A percentile compares a stretch with the other conserved stretches of the same genome.
These are phyloP conservation scores for Odontomachus brunneus DNA, from an alignment of 1,140 invertebrate genomes.

Conservation along the genomic window DNA sequence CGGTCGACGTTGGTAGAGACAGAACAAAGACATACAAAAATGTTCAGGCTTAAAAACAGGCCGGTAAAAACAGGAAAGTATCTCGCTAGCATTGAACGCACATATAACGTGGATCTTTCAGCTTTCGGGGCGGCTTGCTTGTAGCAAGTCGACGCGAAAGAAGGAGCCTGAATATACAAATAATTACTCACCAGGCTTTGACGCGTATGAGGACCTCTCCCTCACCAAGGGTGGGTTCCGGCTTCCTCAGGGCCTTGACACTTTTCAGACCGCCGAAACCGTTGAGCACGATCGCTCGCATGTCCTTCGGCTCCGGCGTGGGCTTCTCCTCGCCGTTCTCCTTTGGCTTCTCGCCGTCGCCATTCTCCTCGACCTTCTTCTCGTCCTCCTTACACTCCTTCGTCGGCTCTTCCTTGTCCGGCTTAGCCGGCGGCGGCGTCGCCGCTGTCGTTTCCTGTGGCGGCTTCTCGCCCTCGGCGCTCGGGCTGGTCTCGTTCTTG, in stretches of 20 bases:
- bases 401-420: slow-evolving; percentile 73
- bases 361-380: slow-evolving; percentile 85
- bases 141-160: not conserved
- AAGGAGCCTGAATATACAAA: not conserved
- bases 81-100: too few relatives aligned
- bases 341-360: slow-evolving; percentile 83
- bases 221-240: slow-evolving; percentile 90
- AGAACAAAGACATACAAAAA: too few relatives aligned
- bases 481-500: slow-evolving; percentile 82
- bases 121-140: too few relatives aligned
- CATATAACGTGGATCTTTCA: too few relatives aligned
- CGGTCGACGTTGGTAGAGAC: too few relatives aligned
- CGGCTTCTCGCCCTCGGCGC: slow-evolving; percentile 76
- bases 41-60: too few relatives aligned
- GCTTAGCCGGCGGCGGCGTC: slow-evolving; percentile 72
- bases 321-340: slow-evolving; percentile 87
- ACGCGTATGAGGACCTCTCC: slow-evolving; percentile 94
- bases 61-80: too few relatives aligned
- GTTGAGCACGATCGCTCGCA: slow-evolving; percentile 92
- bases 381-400: slow-evolving; percentile 85
- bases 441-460: slow-evolving; percentile 78
- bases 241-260: slow-evolving; percentile 92
- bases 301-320: slow-evolving; percentile 90
- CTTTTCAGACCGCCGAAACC: slow-evolving; percentile 94
- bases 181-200: slow-evolving; percentile 92